Evolutionary conservation across 1,140 invertebrate genomes (phyloP).

Genomic region (Chironomus striatipennis): DNA sequence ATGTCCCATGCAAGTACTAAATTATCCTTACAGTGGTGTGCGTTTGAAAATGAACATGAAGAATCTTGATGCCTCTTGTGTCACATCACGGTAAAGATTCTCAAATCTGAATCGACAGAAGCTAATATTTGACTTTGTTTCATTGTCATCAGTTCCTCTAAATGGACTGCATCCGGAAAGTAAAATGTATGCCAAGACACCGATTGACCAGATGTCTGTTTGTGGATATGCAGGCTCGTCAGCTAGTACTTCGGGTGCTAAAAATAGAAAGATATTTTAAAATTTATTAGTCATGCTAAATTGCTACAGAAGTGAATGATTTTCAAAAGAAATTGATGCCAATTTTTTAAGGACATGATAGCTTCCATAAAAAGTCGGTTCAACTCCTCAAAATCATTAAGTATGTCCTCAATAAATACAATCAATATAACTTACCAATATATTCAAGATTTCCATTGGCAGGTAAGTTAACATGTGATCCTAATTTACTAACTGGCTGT

Average conservation of each 20-base stretch:
- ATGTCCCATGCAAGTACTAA: background rate
- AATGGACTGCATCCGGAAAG: constrained; percentile 92
- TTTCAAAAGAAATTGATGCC: too few relatives aligned
- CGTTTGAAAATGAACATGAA: constrained; percentile 92
- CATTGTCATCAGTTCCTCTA: constrained; percentile 66
- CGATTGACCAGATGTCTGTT: constrained; percentile 94
- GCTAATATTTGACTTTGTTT: constrained; percentile 84
- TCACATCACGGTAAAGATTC: constrained; percentile 87
- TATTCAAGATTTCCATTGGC: constrained; percentile 56
- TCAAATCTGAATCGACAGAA: constrained; percentile 93
- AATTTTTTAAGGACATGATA: too few relatives aligned
- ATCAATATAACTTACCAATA: constrained; percentile 45
- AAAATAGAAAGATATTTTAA: too few relatives aligned
- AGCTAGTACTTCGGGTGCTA: constrained; percentile 86
- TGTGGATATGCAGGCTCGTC: constrained; percentile 78
- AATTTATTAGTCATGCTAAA: too few relatives aligned
- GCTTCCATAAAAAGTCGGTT: too few relatives aligned
- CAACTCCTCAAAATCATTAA: too few relatives aligned
- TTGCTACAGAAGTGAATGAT: too few relatives aligned
- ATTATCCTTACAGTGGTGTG: constrained; percentile 64
- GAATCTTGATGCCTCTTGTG: constrained; percentile 89
- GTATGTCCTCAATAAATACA: constrained; percentile 30
- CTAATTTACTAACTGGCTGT: constrained; percentile 68
- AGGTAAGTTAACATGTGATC: constrained; percentile 54
- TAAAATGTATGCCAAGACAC: constrained; percentile 86